A percentile compares a stretch with the other conserved stretches of the same genome.
Conservation (phyloP, 2,113 vertebrate genomes). For the Anolis sagrei region DNA sequence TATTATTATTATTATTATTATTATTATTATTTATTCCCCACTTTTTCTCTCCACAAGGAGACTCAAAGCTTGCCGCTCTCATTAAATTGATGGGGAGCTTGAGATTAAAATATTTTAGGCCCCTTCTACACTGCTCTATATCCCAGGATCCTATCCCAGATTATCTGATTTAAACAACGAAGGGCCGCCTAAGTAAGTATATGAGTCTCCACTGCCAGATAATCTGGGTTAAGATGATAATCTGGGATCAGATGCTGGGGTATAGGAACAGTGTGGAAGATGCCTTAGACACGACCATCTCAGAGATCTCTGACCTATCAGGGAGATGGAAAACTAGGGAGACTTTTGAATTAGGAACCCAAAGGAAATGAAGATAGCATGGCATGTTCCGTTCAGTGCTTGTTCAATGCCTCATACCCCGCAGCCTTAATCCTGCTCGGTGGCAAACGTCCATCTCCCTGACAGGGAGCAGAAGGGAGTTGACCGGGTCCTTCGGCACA, state of each 20-base stretch:
- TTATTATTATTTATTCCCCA: no score
- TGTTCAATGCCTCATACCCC: not conserved
- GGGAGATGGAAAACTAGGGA: conserved; percentile 4
- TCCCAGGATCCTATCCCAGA: no score
- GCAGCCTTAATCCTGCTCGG: not conserved
- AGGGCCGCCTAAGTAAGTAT: no score
- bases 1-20: no score
- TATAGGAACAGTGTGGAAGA: no score
- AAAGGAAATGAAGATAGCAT: no score
- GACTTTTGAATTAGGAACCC: not conserved
- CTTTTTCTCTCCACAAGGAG: no score
- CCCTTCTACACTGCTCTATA: no score
- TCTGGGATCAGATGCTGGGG: no score
- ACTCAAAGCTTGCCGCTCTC: not conserved
- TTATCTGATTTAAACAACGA: no score
- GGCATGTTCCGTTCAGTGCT: not conserved
- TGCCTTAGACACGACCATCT: not conserved
- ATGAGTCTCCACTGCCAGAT: no score
- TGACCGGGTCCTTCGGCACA: not conserved
- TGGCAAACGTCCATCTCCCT: conserved; percentile 1
- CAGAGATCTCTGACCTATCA: not conserved
- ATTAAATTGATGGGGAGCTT: not conserved
- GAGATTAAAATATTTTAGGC: not conserved
- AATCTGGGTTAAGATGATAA: no score
- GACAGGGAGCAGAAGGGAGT: not conserved